Evolutionary conservation across 30 jellyfish, hydroid and myxozoan genomes (phyloP), one percentile per base, ranked within the genome.

Genomic region (Mastigias papua): DNA sequence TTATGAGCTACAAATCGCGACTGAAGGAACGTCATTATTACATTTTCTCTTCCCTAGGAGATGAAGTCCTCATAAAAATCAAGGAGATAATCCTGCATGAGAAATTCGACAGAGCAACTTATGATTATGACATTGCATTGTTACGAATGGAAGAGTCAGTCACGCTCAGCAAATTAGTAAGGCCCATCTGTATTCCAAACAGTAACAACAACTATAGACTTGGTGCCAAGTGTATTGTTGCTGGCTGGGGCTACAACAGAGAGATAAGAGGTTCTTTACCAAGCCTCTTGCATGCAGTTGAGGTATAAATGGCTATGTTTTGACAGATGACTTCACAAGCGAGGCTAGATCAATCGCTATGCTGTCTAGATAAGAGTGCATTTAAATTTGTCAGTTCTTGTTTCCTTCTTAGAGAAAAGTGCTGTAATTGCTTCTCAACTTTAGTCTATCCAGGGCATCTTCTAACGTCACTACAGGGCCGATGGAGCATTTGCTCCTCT

Each of bases 221-320:
- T 58, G 86, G 86, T 1, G 37, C 77, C 11, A 68, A 66, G 15
- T 87, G 95, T 72, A 46, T 34, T 30, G 86, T 87, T 26, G 95
- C 95, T 25, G 95, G 95, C 6, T 87, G 95, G 95, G 95, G 95
- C 15, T 58, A 63, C 69, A 61, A 42, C n/a, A 70, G 48, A 49
- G 89, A 83, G 58, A 21, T 54, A 35, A 19, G 64, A 66, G 76
- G 70, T 13, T 31, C 84, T 8, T 37, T 73, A 28, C 92, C 92
- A 16, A 72, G 70, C 16, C 33, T 57, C 22, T 80, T 83, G 1
- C 92, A 73, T 54, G 85, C 78, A 48, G 86, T 83, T 10, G 69
- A 83, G 86, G 92, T 83, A 73, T 42, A 15, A 8, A 42, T 42
- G 13, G 7, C 54, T 15, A 15, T 42, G 7, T 4, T 42, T 15